These are phyloP conservation scores for Tigriopus californicus DNA, from an alignment of 2,888 invertebrate genomes.

Conservation along the genomic window DNA sequence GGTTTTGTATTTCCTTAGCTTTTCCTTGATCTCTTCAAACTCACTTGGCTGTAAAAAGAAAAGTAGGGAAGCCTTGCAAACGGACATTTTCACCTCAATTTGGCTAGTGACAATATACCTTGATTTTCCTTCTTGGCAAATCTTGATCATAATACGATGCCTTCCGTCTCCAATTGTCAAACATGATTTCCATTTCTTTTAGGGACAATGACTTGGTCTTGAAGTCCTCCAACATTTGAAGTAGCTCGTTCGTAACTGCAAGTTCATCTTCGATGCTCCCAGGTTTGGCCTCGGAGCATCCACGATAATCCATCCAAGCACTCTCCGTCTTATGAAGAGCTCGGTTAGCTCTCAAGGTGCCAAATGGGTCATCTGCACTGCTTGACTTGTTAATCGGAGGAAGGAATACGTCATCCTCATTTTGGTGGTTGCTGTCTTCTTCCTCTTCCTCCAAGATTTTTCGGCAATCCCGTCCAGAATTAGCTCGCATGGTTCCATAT, in stretches of 20 bases:
- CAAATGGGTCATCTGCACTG: neutral
- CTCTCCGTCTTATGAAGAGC: neutral
- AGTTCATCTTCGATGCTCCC: neutral
- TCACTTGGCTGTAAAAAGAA: neutral
- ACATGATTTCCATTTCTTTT: slow-evolving; percentile 13
- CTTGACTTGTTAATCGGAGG: neutral
- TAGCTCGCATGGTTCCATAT: neutral
- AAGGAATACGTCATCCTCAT: slow-evolving; percentile 2
- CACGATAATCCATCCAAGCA: neutral
- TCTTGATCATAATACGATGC: neutral
- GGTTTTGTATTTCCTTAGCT: neutral
- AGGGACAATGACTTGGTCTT: slow-evolving; percentile 3
- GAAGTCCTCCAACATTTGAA: slow-evolving; percentile 11
- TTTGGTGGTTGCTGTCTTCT: neutral
- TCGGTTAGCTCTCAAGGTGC: neutral
- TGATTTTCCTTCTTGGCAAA: neutral
- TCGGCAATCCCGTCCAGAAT: neutral
- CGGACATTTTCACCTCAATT: no score
- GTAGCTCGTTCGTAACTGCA: slow-evolving; percentile 11
- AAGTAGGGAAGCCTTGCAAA: neutral
- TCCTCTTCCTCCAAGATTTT: no score
- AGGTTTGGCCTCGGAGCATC: neutral
- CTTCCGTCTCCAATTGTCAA: slow-evolving; percentile 15
- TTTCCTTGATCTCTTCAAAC: neutral
- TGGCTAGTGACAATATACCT: neutral